Evolutionary conservation across 2,888 invertebrate genomes (phyloP).

Genomic region (Dichetophora obliterata): DNA sequence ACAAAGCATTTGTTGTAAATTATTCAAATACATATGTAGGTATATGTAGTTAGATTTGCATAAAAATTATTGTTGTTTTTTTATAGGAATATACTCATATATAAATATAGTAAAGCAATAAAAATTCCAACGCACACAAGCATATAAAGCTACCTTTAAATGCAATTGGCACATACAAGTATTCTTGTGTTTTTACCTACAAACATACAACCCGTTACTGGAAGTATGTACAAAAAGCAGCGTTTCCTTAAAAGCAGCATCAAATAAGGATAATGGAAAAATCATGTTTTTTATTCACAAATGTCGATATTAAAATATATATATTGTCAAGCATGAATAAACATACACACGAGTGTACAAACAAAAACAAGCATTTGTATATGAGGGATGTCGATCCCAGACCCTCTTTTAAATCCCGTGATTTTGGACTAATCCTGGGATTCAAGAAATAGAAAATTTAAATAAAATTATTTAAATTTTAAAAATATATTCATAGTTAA

Average conservation of each 20-base stretch:
- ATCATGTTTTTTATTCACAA: slow-evolving; percentile 13
- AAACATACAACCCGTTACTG: background rate
- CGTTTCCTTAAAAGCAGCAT: background rate
- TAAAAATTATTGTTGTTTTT: too few species aligned
- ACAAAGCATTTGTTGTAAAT: too few species aligned
- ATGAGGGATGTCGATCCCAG: too few species aligned
- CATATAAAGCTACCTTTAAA: background rate
- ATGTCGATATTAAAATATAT: background rate
- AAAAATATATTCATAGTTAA: too few species aligned
- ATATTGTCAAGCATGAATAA: background rate
- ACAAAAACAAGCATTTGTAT: too few species aligned
- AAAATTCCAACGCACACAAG: background rate
- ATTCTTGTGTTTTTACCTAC: background rate
- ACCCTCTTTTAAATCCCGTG: too few species aligned
- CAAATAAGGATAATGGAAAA: slow-evolving; percentile 21
- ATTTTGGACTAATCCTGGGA: too few species aligned
- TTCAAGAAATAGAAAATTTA: too few species aligned
- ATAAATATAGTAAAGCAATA: background rate
- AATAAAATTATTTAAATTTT: too few species aligned
- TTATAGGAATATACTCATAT: background rate
- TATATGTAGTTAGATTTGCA: too few species aligned
- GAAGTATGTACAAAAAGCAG: background rate
- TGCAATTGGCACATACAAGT: background rate
- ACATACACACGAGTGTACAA: background rate
- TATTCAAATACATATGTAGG: too few species aligned